These are phyloP conservation scores for Herminia tarsipennalis DNA, from an alignment of 2,888 invertebrate species.

Conservation along the genomic window DNA sequence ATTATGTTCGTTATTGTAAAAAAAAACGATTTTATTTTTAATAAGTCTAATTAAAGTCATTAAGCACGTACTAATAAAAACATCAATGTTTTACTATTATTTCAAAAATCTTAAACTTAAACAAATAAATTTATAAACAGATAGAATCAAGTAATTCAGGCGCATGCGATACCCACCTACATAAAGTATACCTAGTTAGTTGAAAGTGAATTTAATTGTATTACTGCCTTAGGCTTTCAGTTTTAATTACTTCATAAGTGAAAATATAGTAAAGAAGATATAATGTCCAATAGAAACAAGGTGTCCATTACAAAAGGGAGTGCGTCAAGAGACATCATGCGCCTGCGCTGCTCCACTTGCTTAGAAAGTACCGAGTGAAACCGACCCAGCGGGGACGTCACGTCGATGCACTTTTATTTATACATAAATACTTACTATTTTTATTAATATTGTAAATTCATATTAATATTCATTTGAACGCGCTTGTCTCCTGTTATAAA, in stretches of 20 bases:
- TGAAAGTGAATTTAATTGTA: too few relatives aligned
- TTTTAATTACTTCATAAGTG: not conserved
- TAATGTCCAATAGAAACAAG: conserved; percentile 10
- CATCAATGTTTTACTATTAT: too few relatives aligned
- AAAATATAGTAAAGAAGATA: conserved; percentile 7
- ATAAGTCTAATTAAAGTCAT: too few relatives aligned
- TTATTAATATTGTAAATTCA: not conserved
- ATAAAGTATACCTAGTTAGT: too few relatives aligned
- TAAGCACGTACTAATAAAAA: too few relatives aligned
- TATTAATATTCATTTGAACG: too few relatives aligned
- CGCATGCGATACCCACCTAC: not conserved
- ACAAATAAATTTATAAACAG: too few relatives aligned
- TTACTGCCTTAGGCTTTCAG: not conserved
- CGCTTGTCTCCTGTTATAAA: too few relatives aligned
- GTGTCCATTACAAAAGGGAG: conserved; percentile 59
- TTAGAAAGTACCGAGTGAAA: conserved; percentile 71
- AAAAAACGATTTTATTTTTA: too few relatives aligned
- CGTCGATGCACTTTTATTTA: conserved; percentile 27
- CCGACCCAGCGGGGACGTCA: conserved; percentile 45
- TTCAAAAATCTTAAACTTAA: too few relatives aligned
- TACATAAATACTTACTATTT: not conserved
- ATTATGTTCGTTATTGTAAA: too few relatives aligned
- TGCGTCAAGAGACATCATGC: conserved; percentile 47
- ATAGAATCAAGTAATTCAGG: too few relatives aligned
- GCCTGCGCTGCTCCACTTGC: conserved; percentile 60